A percentile compares a stretch with the other conserved stretches of the same genome.
These are phyloP conservation scores for Myotis myotis DNA, from an alignment of 2,797 vertebrate genomes.

Conservation along the genomic window DNA sequence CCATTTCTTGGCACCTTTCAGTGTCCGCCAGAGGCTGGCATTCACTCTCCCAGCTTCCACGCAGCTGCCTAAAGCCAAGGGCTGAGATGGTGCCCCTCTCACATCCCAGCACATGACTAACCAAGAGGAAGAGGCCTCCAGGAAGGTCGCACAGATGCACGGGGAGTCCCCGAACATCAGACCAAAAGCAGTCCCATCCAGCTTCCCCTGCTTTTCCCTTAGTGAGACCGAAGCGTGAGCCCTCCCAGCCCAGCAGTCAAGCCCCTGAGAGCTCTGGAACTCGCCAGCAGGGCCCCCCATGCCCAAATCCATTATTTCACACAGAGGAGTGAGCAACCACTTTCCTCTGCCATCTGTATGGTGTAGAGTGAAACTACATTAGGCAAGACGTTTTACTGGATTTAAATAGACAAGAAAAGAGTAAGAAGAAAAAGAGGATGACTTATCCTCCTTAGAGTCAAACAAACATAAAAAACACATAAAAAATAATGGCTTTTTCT, in stretches of 20 bases:
- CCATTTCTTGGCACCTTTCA: neutral
- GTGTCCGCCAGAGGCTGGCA: neutral
- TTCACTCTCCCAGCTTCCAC: neutral
- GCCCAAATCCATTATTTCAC: neutral
- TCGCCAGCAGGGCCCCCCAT: neutral
- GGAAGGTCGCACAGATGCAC: neutral
- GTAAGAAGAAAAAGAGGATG: neutral
- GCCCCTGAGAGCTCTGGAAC: neutral
- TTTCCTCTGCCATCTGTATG: neutral
- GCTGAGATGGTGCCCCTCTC: neutral
- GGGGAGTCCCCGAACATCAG: neutral
- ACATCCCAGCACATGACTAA: neutral
- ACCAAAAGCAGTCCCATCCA: neutral
- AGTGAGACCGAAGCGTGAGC: neutral
- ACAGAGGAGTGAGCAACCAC: neutral
- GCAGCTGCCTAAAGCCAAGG: neutral
- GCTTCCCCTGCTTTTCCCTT: neutral
- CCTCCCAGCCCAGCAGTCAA: neutral
- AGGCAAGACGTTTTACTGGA: neutral
- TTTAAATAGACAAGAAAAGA: neutral
- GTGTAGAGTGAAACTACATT: neutral
- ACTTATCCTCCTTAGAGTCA: neutral
- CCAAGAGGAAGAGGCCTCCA: neutral
- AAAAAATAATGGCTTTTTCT: neutral
- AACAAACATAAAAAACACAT: neutral